Conservation (phyloP, 2,797 vertebrate genomes). For the Tenualosa thibaudeaui region DNA sequence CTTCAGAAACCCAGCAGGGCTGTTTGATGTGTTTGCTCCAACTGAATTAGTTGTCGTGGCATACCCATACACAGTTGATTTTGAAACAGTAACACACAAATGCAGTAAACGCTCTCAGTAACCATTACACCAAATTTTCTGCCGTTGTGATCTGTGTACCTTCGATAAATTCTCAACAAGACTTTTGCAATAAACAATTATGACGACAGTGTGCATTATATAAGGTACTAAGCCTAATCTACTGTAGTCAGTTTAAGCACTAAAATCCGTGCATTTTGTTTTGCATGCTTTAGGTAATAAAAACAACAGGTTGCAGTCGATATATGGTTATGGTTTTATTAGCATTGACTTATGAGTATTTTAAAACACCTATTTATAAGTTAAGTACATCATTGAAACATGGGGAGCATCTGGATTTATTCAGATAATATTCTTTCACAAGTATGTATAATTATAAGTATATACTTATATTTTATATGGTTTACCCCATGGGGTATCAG, state of each 20-base stretch:
- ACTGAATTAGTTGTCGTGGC: too few species aligned
- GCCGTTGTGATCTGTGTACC: neutral
- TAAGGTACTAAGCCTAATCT: neutral
- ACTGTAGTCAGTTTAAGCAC: neutral
- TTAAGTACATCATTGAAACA: conserved; percentile 46
- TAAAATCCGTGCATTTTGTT: conserved; percentile 19
- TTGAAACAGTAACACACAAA: too few species aligned
- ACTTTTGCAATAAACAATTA: neutral
- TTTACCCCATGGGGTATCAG: conserved; percentile 30
- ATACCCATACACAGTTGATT: too few species aligned
- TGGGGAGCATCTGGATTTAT: conserved; percentile 32
- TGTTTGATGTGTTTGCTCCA: too few species aligned
- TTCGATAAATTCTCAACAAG: neutral
- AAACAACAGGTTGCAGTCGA: conserved; percentile 33
- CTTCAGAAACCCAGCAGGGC: neutral
- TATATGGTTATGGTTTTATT: conserved; percentile 48
- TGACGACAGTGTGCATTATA: neutral
- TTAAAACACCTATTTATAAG: conserved; percentile 49
- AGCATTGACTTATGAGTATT: conserved; percentile 38
- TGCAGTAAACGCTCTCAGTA: too few species aligned
- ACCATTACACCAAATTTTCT: neutral
- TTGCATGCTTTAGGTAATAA: conserved; percentile 29
- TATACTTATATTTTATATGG: conserved; percentile 24
- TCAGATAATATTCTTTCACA: conserved; percentile 28
- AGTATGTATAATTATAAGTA: conserved; percentile 23